phyloP scores from a whole-genome alignment of 2,797 vertebrate species.

The Sarcophilus harrisii region DNA sequence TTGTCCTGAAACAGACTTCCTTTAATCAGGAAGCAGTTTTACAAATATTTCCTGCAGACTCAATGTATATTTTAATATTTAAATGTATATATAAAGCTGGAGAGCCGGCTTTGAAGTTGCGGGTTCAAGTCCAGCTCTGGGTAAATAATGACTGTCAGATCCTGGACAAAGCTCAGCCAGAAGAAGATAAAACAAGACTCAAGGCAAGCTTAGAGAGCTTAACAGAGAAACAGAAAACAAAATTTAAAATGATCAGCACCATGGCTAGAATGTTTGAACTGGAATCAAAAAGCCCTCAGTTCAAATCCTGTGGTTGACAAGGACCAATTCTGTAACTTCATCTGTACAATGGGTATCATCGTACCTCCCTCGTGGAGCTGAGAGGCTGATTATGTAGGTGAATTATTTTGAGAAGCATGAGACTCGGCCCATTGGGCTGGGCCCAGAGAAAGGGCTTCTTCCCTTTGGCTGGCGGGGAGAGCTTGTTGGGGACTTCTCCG shows the following conservation, averaged over 20 bases:
- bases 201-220: not conserved
- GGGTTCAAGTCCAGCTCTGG: not conserved
- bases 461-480: not conserved
- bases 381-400: not conserved
- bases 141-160: not conserved
- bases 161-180: not conserved
- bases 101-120: not conserved
- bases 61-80: not conserved
- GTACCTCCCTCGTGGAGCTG: not conserved
- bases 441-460: not conserved
- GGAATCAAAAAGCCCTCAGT: not conserved
- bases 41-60: slow-evolving; percentile 4
- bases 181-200: not conserved
- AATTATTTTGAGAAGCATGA: not conserved
- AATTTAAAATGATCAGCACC: not conserved
- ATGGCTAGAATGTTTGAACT: not conserved
- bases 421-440: not conserved
- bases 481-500: not conserved
- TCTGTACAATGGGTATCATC: not conserved
- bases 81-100: not conserved
- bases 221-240: not conserved
- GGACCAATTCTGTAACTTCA: not conserved
- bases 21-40: slow-evolving; percentile 46
- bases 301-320: not conserved
- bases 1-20: slow-evolving; percentile 38